A percentile compares a stretch with the other conserved stretches of the same genome.
Conservation (phyloP, 2,113 vertebrate genomes). For the Syngnathus floridae region DNA sequence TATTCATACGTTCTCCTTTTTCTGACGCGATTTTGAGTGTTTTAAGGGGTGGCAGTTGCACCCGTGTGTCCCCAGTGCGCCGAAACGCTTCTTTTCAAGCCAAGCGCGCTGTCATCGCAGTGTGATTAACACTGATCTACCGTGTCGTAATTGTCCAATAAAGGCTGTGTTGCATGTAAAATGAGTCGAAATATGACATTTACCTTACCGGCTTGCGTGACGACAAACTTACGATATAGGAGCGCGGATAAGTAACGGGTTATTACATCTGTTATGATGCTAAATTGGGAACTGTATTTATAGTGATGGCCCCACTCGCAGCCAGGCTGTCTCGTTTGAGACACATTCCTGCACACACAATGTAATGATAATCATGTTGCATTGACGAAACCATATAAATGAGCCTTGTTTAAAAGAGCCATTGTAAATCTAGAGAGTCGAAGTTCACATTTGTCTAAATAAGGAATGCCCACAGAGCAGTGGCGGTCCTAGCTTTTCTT, state of each 20-base stretch:
- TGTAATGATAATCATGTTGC: background rate
- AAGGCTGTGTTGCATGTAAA: conserved; percentile 1
- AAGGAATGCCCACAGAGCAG: background rate
- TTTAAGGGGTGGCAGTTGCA: background rate
- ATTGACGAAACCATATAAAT: background rate
- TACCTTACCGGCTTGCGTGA: background rate
- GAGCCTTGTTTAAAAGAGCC: background rate
- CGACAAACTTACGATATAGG: accelerated
- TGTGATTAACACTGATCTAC: conserved; percentile 22
- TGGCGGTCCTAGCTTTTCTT: background rate
- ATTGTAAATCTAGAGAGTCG: background rate
- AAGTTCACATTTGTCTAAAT: background rate
- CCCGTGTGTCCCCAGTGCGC: background rate
- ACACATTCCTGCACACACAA: conserved; percentile 28
- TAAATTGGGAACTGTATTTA: conserved; percentile 63
- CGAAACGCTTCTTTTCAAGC: too few species aligned
- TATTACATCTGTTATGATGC: conserved; percentile 1
- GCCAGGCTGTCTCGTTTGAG: conserved; percentile 38
- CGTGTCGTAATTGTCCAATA: conserved; percentile 3
- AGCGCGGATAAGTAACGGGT: background rate
- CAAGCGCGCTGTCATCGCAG: background rate
- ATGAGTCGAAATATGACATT: background rate
- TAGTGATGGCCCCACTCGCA: conserved; percentile 44
- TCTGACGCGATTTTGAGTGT: background rate
- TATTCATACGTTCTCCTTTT: conserved; percentile 10